These are phyloP conservation scores for Phylloscopus whistleri DNA, from an alignment of 2,113 vertebrate genomes.

Conservation along the genomic window DNA sequence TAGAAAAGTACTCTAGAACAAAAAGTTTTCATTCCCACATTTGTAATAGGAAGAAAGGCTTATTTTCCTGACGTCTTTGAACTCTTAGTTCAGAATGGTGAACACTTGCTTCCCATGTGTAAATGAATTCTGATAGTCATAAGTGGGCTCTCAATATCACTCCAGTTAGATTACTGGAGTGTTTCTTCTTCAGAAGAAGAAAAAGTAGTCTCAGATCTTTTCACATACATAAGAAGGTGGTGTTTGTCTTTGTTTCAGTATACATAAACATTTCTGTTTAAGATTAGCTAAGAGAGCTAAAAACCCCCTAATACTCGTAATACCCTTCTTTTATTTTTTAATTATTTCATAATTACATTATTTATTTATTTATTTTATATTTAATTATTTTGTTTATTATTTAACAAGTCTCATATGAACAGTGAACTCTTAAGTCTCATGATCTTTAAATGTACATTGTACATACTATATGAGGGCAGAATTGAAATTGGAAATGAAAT, in stretches of 20 bases:
- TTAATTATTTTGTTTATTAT: too few species aligned
- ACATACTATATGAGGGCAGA: neutral
- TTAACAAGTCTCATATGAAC: neutral
- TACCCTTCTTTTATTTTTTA: fast-evolving
- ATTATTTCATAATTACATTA: too few species aligned
- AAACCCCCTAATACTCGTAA: neutral
- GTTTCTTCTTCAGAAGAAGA: neutral
- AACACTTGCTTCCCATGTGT: neutral
- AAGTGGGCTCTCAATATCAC: neutral
- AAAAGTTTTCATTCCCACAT: neutral
- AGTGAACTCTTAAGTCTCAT: neutral
- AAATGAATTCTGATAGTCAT: neutral
- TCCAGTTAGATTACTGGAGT: neutral
- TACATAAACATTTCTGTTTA: neutral
- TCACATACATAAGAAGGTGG: neutral
- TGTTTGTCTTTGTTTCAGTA: neutral
- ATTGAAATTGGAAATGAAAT: neutral
- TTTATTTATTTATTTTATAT: too few species aligned
- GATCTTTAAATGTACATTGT: neutral
- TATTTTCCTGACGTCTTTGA: neutral
- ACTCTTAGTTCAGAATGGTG: neutral
- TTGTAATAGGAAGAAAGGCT: neutral
- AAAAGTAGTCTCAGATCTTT: neutral
- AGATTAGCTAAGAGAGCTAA: neutral
- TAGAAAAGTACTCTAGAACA: neutral